A percentile compares a stretch with the other conserved stretches of the same genome.
Evolutionary conservation across 1,140 invertebrate genomes (phyloP).

Genomic region (Yoshiicerus persimilis): DNA sequence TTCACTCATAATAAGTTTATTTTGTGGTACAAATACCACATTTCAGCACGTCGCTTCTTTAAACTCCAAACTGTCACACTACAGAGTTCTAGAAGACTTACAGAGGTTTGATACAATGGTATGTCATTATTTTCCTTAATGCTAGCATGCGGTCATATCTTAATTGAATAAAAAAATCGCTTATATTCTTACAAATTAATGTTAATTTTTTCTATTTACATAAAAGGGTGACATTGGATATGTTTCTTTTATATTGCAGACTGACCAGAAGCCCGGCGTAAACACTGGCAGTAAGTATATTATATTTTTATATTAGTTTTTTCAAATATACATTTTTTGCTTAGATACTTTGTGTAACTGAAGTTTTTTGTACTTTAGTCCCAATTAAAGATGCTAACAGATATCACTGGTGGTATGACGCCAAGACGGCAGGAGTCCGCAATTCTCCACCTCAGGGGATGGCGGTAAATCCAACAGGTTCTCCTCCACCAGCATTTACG

Average conservation of each 20-base stretch:
- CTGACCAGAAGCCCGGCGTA: background rate
- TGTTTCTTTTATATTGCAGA: background rate
- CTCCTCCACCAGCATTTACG: background rate
- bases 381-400: background rate
- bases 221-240: too few relatives aligned
- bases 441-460: background rate
- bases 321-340: background rate
- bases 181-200: too few relatives aligned
- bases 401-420: background rate
- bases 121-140: background rate
- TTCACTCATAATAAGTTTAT: background rate
- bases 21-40: background rate
- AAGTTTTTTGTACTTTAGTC: background rate
- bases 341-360: background rate
- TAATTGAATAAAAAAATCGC: too few relatives aligned
- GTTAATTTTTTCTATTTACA: too few relatives aligned
- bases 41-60: background rate
- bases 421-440: background rate
- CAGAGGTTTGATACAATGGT: background rate
- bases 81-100: background rate
- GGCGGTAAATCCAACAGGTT: background rate
- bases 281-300: background rate
- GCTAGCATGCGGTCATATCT: background rate
- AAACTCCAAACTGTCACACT: background rate
- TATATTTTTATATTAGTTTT: background rate